Evolutionary conservation across 1,140 invertebrate genomes (phyloP), one percentile per base, ranked within the genome.

Genomic region (Drepana arcuata): DNA sequence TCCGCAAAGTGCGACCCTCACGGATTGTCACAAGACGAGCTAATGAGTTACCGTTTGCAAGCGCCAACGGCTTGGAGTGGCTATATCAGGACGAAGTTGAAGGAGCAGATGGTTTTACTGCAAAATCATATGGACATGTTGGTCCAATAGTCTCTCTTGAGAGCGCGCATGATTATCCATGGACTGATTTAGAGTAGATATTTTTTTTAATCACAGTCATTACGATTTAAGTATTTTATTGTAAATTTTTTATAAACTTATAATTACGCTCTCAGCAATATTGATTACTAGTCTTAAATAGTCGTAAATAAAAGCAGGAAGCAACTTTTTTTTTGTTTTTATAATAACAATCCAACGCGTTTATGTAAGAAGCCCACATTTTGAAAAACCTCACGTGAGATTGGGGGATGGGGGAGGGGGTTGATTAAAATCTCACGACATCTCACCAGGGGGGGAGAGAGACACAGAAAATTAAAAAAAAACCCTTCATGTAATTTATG

Each of bases 101-200:
- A 34, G 39, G 35, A 38, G 31, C 14, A 45, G 29, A 40, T 40
- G 29, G 33, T 40, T 40, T 40, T 40, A 40, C 23, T 32, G 30
- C n/a, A 40, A 40, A 40, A 32, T 40, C 29, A 42, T 35, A 42
- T 45, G 24, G 35, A 39, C 25, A 45, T 39, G 42, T 39, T 45
- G 31, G n/a, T 38, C 42, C 35, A 39, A 42, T 23, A 42, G 33
- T 42, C 32, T 35, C 26, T 42, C 40, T 35, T 42, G 40, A 42
- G 40, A 42, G 30, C 42, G 16, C 16, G 31, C 42, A 45, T 34
- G 30, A 45, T 14, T 45, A 30, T 39, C 35, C 35, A 34, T 45
- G 42, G 35, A 34, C 35, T 41, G 29, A 41, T 33, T 33, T 26
- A 26, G 24, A 26, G 24, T 26, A 26, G 24, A 26, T 26, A 26